These are phyloP conservation scores for Gandaritis pyraliata DNA, from an alignment of 2,888 invertebrate genomes.

Conservation along the genomic window DNA sequence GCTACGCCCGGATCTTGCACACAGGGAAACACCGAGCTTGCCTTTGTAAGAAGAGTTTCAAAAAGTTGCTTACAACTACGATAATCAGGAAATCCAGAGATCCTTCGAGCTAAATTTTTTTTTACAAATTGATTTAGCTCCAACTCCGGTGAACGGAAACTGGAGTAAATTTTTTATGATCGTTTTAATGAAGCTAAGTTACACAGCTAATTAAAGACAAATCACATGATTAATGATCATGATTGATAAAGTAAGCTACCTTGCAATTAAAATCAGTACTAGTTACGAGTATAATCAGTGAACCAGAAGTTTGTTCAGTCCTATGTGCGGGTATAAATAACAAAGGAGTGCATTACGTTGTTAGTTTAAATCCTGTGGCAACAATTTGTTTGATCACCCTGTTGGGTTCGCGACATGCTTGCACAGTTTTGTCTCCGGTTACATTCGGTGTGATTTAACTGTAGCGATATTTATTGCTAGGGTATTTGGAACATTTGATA, in stretches of 20 bases:
- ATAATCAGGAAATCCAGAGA: no score
- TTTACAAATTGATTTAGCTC: no score
- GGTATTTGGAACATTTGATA: slow-evolving; percentile 1
- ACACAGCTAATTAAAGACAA: no score
- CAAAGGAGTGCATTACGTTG: slow-evolving; percentile 47
- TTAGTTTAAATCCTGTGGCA: slow-evolving; percentile 43
- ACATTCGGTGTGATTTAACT: slow-evolving; percentile 12
- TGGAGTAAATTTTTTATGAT: no score
- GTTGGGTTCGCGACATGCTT: slow-evolving; percentile 36
- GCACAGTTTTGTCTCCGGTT: slow-evolving; percentile 25
- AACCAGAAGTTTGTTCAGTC: slow-evolving; percentile 6
- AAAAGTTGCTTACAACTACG: not conserved
- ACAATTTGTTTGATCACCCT: slow-evolving; percentile 37
- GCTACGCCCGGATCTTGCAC: slow-evolving; percentile 44
- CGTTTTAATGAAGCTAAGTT: no score
- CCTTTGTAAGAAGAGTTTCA: not conserved
- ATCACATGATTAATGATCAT: no score
- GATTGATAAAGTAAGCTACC: no score
- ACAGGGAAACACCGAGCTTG: slow-evolving; percentile 3
- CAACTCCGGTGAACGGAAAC: no score
- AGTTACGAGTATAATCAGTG: no score
- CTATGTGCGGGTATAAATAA: slow-evolving; percentile 45
- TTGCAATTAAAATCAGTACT: no score
- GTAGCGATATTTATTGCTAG: slow-evolving; percentile 2
- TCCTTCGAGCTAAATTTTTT: no score